Evolutionary conservation across 2,888 invertebrate species (phyloP).

Genomic region (Sinohyriopsis cumingii): DNA sequence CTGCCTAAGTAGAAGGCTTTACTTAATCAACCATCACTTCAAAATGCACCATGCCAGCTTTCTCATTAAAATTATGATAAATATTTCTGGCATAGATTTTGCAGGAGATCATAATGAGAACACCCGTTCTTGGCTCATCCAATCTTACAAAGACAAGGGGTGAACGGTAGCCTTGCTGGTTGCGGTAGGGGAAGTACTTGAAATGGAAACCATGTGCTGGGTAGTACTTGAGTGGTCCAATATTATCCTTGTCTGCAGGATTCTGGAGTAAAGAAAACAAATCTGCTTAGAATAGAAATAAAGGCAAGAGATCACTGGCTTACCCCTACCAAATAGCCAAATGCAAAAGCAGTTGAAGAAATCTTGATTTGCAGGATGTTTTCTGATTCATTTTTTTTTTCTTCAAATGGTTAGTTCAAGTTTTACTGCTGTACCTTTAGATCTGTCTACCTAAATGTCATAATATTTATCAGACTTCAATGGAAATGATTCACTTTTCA

Average conservation of each 20-base stretch:
- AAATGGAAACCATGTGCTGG: constrained; percentile 79
- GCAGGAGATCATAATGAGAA: constrained; percentile 73
- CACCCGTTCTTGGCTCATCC: constrained; percentile 66
- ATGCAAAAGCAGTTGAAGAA: too few species aligned
- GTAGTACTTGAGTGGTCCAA: constrained; percentile 88
- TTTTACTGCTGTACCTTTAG: too few species aligned
- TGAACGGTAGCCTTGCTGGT: constrained; percentile 72
- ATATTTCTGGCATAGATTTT: constrained; percentile 74
- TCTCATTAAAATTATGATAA: constrained; percentile 87
- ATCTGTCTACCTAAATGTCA: too few species aligned
- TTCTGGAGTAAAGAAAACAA: constrained; percentile 73
- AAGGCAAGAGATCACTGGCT: too few species aligned
- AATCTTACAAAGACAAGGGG: constrained; percentile 74
- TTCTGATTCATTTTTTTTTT: too few species aligned
- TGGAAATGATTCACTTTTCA: too few species aligned
- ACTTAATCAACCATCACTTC: constrained; percentile 91
- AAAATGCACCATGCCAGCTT: constrained; percentile 94
- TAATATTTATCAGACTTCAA: too few species aligned
- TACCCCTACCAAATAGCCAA: too few species aligned
- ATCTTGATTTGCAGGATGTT: too few species aligned
- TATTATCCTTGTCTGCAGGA: constrained; percentile 92
- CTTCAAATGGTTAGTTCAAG: too few species aligned
- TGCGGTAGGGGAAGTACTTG: constrained; percentile 73
- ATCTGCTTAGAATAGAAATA: too few species aligned
- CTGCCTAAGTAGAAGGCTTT: too few species aligned